Conservation (phyloP, 2,113 vertebrate species). For the Peromyscus maniculatus region DNA sequence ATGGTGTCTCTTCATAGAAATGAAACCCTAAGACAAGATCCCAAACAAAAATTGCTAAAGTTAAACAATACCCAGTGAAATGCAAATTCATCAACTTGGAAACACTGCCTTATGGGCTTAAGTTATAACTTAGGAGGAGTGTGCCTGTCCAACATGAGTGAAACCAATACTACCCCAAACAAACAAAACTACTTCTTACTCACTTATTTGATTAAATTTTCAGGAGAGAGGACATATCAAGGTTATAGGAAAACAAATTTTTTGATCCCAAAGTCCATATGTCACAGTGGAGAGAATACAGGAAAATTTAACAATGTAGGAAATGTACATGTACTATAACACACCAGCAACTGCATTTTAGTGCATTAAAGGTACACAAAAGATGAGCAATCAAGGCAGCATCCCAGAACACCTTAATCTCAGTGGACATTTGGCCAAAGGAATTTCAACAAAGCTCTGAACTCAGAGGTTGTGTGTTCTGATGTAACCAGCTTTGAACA, state of each 20-base stretch:
- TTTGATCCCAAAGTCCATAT: not conserved
- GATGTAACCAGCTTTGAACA: not conserved
- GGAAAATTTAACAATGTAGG: not conserved
- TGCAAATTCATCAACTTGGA: conserved; percentile 5
- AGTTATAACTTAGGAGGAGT: not conserved
- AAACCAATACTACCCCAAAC: not conserved
- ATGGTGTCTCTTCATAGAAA: too few relatives aligned
- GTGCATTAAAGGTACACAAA: not conserved
- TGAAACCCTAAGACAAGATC: conserved; percentile 1
- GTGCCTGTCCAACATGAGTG: not conserved
- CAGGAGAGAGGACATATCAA: not conserved
- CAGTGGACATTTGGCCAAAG: not conserved
- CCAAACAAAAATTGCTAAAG: conserved; percentile 4
- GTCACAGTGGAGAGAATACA: not conserved
- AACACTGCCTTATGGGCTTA: not conserved
- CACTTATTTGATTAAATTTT: not conserved
- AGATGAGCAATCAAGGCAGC: not conserved
- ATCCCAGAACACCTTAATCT: not conserved
- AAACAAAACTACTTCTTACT: not conserved
- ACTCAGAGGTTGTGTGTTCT: not conserved
- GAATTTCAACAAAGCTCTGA: not conserved
- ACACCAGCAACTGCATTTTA: not conserved
- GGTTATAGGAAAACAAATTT: not conserved
- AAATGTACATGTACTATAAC: not conserved
- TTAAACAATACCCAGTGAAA: not conserved